Evolutionary conservation across 2,113 vertebrate genomes (phyloP).

Genomic region (Tapirus terrestris): DNA sequence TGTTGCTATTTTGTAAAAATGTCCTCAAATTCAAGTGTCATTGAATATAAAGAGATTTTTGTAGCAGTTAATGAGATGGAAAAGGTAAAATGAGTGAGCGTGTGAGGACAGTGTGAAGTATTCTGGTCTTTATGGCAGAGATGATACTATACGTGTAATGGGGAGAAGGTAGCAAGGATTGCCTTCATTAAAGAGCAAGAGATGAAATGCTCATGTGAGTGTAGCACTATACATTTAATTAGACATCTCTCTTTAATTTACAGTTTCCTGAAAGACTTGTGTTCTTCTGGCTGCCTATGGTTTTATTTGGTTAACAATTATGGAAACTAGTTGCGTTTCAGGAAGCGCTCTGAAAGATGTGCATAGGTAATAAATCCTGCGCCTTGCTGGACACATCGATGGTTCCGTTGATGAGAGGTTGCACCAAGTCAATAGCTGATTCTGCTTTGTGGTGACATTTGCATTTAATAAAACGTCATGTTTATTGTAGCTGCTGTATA

Average conservation of each 20-base stretch:
- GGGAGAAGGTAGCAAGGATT: not conserved
- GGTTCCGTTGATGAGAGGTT: constrained; percentile 53
- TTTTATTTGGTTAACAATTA: constrained; percentile 64
- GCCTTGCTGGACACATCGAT: constrained; percentile 31
- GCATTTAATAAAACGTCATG: constrained; percentile 75
- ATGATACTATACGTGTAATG: not conserved
- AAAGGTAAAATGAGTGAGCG: not conserved
- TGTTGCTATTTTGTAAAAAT: constrained; percentile 35
- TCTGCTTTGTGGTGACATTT: constrained; percentile 70
- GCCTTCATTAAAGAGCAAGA: not conserved
- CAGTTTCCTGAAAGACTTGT: constrained; percentile 10
- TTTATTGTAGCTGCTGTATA: constrained; percentile 58
- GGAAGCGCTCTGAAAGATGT: constrained; percentile 30
- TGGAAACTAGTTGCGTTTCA: constrained; percentile 48
- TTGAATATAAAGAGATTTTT: constrained; percentile 12
- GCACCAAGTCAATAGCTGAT: constrained; percentile 64
- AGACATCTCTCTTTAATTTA: constrained; percentile 5
- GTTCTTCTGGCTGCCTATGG: constrained; percentile 1
- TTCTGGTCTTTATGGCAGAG: constrained; percentile 7
- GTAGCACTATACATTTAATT: not conserved
- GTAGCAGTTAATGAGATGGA: not conserved
- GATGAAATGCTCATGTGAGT: not conserved
- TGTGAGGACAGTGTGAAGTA: not conserved
- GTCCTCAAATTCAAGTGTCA: constrained; percentile 10
- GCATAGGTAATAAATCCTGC: constrained; percentile 42